A percentile compares a stretch with the other conserved stretches of the same genome.
These are phyloP conservation scores for Herpetotheres cachinnans DNA, from an alignment of 2,113 vertebrate species.

Conservation along the genomic window DNA sequence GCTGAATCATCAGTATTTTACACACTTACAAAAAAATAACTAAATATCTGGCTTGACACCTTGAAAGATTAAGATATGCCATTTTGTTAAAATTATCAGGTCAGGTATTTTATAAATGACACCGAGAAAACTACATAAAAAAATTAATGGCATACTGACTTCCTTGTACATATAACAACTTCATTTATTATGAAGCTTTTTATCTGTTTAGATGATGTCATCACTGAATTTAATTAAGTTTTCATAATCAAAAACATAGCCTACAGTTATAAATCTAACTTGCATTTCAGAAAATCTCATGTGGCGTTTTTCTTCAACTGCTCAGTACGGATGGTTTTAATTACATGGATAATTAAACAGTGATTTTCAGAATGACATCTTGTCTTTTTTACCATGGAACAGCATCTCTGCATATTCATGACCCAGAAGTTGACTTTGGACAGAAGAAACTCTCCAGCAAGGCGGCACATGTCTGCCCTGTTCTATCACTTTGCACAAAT, in stretches of 20 bases:
- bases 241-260: background rate
- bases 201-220: background rate
- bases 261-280: conserved; percentile 24
- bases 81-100: background rate
- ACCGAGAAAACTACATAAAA: background rate
- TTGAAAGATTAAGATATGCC: background rate
- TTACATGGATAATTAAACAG: conserved; percentile 49
- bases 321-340: conserved; percentile 51
- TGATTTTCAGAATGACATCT: conserved; percentile 7
- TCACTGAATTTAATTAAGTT: conserved; percentile 15
- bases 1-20: background rate
- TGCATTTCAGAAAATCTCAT: background rate
- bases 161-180: background rate
- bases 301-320: background rate
- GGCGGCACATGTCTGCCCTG: background rate
- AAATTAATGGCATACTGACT: background rate
- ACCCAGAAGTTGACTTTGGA: background rate
- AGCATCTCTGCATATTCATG: background rate
- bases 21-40: background rate
- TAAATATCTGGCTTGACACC: background rate
- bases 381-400: background rate
- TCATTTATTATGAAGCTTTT: background rate
- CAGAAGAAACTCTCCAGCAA: background rate
- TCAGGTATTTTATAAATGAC: background rate
- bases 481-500: background rate